Evolutionary conservation across 2,888 invertebrate species (phyloP).

Genomic region (Philhelius pedissequus): DNA sequence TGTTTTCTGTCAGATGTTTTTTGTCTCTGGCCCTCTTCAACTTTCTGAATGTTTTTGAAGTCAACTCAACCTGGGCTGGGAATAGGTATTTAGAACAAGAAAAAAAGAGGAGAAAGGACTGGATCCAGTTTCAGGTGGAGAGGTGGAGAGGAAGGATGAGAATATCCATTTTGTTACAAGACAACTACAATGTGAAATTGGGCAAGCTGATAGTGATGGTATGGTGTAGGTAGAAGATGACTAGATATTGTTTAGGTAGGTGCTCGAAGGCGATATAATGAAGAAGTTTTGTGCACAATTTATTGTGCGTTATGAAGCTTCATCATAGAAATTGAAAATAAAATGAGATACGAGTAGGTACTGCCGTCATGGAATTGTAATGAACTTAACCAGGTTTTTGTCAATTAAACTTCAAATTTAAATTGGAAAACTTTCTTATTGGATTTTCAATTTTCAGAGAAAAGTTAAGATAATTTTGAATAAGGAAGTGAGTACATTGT

Average conservation of each 20-base stretch:
- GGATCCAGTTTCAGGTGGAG: not conserved
- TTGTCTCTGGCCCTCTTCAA: not conserved
- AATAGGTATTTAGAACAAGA: slow-evolving; percentile 8
- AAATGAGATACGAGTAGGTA: slow-evolving; percentile 14
- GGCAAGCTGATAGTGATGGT: not conserved
- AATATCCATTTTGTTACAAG: slow-evolving; percentile 9
- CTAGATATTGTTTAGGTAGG: not conserved
- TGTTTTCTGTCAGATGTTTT: slow-evolving; percentile 52
- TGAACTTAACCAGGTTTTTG: slow-evolving; percentile 23
- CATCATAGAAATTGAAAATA: slow-evolving; percentile 18
- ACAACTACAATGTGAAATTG: slow-evolving; percentile 24
- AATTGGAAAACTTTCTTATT: slow-evolving; percentile 49
- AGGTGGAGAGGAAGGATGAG: too few relatives aligned
- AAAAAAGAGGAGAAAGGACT: not conserved
- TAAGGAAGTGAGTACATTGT: not conserved
- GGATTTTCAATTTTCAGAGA: slow-evolving; percentile 10
- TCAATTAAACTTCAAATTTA: slow-evolving; percentile 45
- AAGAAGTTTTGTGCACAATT: slow-evolving; percentile 37
- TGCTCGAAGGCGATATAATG: not conserved
- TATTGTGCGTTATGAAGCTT: slow-evolving; percentile 28
- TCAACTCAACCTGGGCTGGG: not conserved
- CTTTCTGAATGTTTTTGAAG: slow-evolving; percentile 36
- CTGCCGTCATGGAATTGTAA: not conserved
- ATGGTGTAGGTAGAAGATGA: not conserved
- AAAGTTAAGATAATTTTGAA: not conserved